Percentiles rank a stretch among this genome's conserved stretches.
These are phyloP conservation scores for Hylaeus volcanicus DNA, from an alignment of 1,140 invertebrate species.

Conservation along the genomic window DNA sequence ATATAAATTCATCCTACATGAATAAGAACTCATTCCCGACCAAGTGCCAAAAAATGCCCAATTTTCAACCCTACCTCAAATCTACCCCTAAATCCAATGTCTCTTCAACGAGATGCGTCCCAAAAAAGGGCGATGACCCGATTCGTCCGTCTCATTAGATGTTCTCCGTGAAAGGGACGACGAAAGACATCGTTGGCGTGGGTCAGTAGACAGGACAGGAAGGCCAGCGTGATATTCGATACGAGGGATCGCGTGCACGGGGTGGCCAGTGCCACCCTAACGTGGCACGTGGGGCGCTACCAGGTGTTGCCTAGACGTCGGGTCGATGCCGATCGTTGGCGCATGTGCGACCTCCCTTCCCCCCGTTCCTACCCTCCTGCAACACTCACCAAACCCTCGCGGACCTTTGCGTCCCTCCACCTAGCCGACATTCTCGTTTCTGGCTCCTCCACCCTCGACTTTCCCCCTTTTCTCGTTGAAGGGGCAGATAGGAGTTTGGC, in stretches of 20 bases:
- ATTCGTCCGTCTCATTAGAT: constrained; percentile 8
- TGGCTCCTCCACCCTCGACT: constrained; percentile 40
- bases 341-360: constrained; percentile 65
- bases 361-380: neutral
- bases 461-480: constrained; percentile 38
- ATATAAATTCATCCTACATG: too few species aligned
- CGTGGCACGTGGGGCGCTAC: constrained; percentile 76
- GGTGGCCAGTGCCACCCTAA: constrained; percentile 70
- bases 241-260: constrained; percentile 57
- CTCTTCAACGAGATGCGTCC: too few species aligned
- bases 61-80: too few species aligned
- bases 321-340: constrained; percentile 71
- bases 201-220: constrained; percentile 62
- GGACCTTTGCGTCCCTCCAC: constrained; percentile 17
- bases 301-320: constrained; percentile 77
- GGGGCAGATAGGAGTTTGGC: constrained; percentile 40
- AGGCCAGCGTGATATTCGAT: constrained; percentile 74
- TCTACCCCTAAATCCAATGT: too few species aligned
- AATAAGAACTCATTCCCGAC: too few species aligned
- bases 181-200: constrained; percentile 58
- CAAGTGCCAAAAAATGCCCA: too few species aligned
- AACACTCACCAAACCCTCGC: neutral
- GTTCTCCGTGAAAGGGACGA: constrained; percentile 15
- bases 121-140: too few species aligned
- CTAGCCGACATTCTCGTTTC: constrained; percentile 19